These are phyloP conservation scores for Zaprionus obscuricornis DNA, from an alignment of 2,888 invertebrate genomes.

Conservation along the genomic window DNA sequence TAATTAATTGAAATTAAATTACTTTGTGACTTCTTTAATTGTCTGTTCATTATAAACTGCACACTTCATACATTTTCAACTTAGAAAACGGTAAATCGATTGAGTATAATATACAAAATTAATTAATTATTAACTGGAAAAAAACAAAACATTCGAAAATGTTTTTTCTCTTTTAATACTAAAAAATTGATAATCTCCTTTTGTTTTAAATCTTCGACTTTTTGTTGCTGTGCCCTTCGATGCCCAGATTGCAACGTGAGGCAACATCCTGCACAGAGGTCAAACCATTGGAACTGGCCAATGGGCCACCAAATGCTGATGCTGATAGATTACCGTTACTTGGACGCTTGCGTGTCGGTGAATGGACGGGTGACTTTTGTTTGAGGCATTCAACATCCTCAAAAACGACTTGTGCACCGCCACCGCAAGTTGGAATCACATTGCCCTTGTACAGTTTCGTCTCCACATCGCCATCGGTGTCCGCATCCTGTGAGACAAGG, in stretches of 20 bases:
- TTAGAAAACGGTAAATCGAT: no score
- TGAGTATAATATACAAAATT: no score
- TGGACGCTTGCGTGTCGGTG: conserved; percentile 83
- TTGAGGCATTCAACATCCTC: conserved; percentile 96
- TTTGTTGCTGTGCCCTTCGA: conserved; percentile 83
- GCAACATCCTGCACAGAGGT: conserved; percentile 77
- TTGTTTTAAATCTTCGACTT: conserved; percentile 81
- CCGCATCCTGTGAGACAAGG: conserved; percentile 95
- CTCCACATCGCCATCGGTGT: conserved; percentile 95
- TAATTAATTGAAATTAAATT: no score
- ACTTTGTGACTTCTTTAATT: no score
- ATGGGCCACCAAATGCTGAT: conserved; percentile 57
- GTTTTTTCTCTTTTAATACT: no score
- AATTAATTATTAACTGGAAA: no score
- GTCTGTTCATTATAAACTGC: no score
- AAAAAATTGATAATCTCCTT: no score
- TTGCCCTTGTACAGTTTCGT: conserved; percentile 97
- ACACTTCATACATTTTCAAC: no score
- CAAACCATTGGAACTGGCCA: conserved; percentile 57
- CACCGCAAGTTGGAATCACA: conserved; percentile 95
- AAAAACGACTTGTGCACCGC: conserved; percentile 97
- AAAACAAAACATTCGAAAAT: no score
- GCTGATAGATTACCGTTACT: conserved; percentile 69
- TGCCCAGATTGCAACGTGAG: conserved; percentile 82
- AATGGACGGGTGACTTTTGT: conserved; percentile 89